Evolutionary conservation across 2,113 vertebrate species (phyloP), one percentile per base, ranked within the genome.

Genomic region (Empidonax traillii): DNA sequence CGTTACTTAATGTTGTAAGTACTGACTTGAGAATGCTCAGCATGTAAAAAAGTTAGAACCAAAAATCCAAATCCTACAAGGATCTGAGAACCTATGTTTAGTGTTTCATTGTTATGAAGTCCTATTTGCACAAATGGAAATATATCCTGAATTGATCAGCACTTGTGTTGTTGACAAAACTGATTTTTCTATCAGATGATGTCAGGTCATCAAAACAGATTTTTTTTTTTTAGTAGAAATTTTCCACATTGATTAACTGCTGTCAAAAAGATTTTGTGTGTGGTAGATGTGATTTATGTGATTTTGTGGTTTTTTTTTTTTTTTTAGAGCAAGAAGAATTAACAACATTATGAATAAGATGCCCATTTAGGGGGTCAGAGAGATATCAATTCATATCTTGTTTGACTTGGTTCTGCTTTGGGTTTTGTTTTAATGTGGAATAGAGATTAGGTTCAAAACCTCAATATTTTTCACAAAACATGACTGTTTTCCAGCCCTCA

Each of bases 141-240:
- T 72, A 17, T 59, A 62, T 62, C 33, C 55, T 55, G 55, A 62
- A 39, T 12, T 71, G 56, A 71, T 89, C 33, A 52, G 19, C 1
- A 0, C 55, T 81, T 61, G 25, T 63, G 51, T 41, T 74, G 67
- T 78, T 89, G 86, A 59, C 30, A 94, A 58, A 93, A 93, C 65
- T 21, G 41, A 73, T 74, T 94, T 96, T 91, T 94, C 73, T 73
- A 73, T 91, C 58, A 44, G 30, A 81, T 78, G 72, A 62, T 79
- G 87, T 72, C 49, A 91, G 53, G 24, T 69, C 61, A 87, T 91
- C 84, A 87, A 79, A 87, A 30, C 10, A 66, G 33, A 9, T 10
- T 16, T 46, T 41, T 31, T 55, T 56, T 72, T 51, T 25, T 65
- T 53, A 9, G 35, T 37, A 81, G 56, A 73, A 61, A 12, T n/a